Base-by-base conservation (phyloP, 2,113 vertebrate species). In the Rattus rattus region DNA sequence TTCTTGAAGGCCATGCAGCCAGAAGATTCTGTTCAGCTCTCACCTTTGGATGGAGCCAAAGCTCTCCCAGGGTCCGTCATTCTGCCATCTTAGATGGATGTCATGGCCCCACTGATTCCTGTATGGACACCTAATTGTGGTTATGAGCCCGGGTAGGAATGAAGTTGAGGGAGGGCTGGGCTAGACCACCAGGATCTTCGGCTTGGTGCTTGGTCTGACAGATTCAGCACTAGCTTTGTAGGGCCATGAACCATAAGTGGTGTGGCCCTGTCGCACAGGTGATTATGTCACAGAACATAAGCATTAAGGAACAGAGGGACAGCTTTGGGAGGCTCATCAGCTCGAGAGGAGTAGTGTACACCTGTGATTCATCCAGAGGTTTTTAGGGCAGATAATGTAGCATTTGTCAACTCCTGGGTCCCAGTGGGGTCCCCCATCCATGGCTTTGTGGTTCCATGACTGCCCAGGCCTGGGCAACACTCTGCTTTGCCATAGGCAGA, bases 341-440 rank as follows among this genome's bases (percentile, higher is more conserved):
- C n/a, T 19, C 7, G 0, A 5, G 1, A 54, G 54, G 6, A 43
- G 20, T 0, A 5, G 13, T 43, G 49, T 1, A 17, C 12, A 43
- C n/a, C 17, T 52, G 0, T 8, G 19, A 33, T n/a, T 47, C 4
- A 36, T 43, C 39, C 6, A 61, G 6, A 30, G 36, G 17, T 39
- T 36, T 69, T 0, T 0, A 49, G 39, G 87, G 26, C 22, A 7
- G n/a, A 52, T 52, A 17, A 17, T 1, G 43, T 1, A 10, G 10
- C 0, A 0, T 77, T 39, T 16, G 19, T 22, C 13, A 19, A 10
- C 33, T 33, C 75, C 0, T 5, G 28, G 76, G 1, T 2, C 13
- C 12, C 0, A 28, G 0, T 9, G 22, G 14, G 47, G 33, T n/a
- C 56, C 81, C n/a, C 33, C 9, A 14, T 2, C 1, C 0, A 17